Evolutionary conservation across 2,888 invertebrate genomes (phyloP).

Genomic region (Amorpha juglandis): DNA sequence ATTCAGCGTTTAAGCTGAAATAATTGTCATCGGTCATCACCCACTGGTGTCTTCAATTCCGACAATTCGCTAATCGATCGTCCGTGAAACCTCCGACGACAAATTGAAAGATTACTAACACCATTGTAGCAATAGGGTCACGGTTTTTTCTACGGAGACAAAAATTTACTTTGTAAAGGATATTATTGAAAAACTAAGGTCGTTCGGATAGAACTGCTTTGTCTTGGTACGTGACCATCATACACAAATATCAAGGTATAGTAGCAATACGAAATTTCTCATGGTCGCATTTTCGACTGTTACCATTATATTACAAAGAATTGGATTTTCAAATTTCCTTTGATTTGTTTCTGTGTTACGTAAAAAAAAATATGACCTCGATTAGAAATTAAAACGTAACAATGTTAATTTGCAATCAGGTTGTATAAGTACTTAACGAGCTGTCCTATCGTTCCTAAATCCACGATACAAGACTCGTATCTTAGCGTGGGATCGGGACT

Average conservation of each 20-base stretch:
- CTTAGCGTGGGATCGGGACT: neutral
- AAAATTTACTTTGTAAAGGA: neutral
- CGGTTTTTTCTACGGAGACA: constrained; percentile 36
- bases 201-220: neutral
- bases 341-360: no score
- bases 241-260: neutral
- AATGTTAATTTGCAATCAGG: no score
- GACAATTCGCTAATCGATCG: constrained; percentile 41
- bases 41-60: constrained; percentile 32
- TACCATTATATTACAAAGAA: no score
- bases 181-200: constrained; percentile 11
- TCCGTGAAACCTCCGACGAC: constrained; percentile 38
- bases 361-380: no score
- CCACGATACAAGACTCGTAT: no score
- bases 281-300: no score
- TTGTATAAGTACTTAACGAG: no score
- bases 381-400: no score
- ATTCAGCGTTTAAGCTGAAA: neutral
- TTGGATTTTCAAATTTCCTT: no score
- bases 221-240: neutral
- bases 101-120: constrained; percentile 62
- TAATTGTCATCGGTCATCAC: neutral
- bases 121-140: constrained; percentile 59
- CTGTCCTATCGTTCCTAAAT: no score
- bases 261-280: neutral